Evolutionary conservation across 2,888 invertebrate species (phyloP), one percentile per base, ranked within the genome.

Genomic region (Ctena decussata): DNA sequence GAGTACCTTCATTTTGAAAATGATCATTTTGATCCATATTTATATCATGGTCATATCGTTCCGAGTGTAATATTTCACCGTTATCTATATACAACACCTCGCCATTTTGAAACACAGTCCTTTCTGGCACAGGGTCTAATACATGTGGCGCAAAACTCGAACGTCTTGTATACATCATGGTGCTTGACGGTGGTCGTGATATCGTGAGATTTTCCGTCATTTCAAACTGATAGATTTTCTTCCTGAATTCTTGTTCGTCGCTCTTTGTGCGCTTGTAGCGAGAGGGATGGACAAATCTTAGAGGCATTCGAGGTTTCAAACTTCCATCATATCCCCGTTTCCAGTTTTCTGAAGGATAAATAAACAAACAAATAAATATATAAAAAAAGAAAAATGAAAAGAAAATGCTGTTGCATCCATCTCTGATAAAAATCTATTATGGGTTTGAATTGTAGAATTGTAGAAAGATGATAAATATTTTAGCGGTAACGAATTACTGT

Each of bases 161-260:
- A 5, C 80, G 65, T 30, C 80, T 74, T 3, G 76, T 53, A 69
- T 71, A 73, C 85, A 86, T 82, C 37, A 82, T 53, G 15, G 88
- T 85, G 5, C 83, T 73, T 1, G 85, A 83, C n/a, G 82, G 77
- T 27, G 88, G 83, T 6, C 88, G 82, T 0, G 85, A 60, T 65
- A 65, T 65, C 0, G 88, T 86, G 6, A 88, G 70, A 27, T 81
- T 44, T 30, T 88, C 88, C 24, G 88, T 76, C 73, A 74, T 85
- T 41, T 88, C 88, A 71, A 82, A 88, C 44, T 84, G 82, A 30
- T 71, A 70, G 18, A 88, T 88, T n/a, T 84, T 84, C 27, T 80
- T 78, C 39, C 88, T 70, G 75, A 86, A 88, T 11, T 73, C 32
- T 3, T 65, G 75, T 37, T 86, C 85, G 32, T 85, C 85, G 5